These are phyloP conservation scores for Cephus nigrinus DNA, from an alignment of 2,888 invertebrate species.

Conservation along the genomic window DNA sequence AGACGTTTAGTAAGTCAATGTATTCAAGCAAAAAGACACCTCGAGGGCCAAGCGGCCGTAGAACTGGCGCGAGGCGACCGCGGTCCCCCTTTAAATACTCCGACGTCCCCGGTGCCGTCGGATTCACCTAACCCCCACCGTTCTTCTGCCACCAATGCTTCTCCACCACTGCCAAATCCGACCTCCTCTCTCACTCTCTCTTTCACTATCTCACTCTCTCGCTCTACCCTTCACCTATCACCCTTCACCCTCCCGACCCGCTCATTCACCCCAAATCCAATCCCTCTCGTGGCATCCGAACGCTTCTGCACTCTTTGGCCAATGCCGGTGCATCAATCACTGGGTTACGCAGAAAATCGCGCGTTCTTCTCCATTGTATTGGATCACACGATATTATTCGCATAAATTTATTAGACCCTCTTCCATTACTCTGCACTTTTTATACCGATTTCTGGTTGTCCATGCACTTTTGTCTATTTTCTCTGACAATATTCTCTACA, in stretches of 20 bases:
- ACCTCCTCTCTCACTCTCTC: conserved; percentile 17
- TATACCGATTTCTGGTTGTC: background rate
- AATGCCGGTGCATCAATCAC: conserved; percentile 19
- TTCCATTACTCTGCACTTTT: background rate
- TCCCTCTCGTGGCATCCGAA: conserved; percentile 23
- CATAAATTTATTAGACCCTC: background rate
- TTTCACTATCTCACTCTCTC: conserved; percentile 23
- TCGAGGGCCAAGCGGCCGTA: conserved; percentile 32
- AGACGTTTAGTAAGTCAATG: background rate
- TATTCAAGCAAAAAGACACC: conserved; percentile 18
- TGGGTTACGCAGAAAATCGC: conserved; percentile 19
- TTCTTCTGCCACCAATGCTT: conserved; percentile 15
- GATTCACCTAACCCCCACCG: conserved; percentile 48
- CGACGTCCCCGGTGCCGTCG: conserved; percentile 43
- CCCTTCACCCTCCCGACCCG: conserved; percentile 22
- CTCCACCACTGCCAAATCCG: conserved; percentile 6
- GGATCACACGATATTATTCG: background rate
- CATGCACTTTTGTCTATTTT: background rate
- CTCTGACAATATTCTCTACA: background rate
- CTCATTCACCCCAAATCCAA: conserved; percentile 47
- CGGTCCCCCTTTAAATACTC: conserved; percentile 58
- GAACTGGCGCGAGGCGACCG: conserved; percentile 55
- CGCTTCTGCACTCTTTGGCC: background rate
- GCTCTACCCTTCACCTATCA: conserved; percentile 2
- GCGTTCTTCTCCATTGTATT: background rate